These are phyloP conservation scores for Halcyon smyrnensis DNA, from an alignment of 2,797 vertebrate species.

Conservation along the genomic window DNA sequence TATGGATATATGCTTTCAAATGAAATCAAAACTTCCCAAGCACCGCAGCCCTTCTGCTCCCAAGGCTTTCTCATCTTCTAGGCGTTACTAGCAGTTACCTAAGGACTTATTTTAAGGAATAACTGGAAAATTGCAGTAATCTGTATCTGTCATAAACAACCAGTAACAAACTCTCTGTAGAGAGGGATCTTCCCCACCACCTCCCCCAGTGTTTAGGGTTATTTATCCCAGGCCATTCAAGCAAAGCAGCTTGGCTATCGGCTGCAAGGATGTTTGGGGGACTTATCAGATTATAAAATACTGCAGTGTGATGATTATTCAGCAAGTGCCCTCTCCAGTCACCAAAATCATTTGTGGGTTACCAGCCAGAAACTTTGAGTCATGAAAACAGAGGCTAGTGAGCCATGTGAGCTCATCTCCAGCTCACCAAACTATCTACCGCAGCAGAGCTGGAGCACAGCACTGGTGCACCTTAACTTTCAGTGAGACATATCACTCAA, in stretches of 20 bases:
- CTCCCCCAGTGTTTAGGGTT: neutral
- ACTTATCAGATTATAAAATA: neutral
- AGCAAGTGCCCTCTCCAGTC: neutral
- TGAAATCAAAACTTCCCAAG: neutral
- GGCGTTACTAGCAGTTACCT: neutral
- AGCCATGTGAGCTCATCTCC: neutral
- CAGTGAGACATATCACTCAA: neutral
- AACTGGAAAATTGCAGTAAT: neutral
- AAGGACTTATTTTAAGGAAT: neutral
- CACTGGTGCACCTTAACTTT: neutral
- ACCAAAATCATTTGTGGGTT: neutral
- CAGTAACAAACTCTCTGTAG: neutral
- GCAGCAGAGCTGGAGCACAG: neutral
- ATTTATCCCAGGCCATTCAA: neutral
- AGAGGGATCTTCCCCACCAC: neutral
- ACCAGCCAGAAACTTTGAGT: neutral
- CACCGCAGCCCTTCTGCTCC: neutral
- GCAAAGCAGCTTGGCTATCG: neutral
- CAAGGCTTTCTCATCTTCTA: neutral
- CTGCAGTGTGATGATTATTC: neutral
- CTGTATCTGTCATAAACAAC: neutral
- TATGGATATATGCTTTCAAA: neutral
- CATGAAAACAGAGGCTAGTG: neutral
- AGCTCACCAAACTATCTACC: rapidly evolving
- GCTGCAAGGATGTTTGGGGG: neutral